Conservation (phyloP, 2,113 vertebrate species). For the Fregetta grallaria region DNA sequence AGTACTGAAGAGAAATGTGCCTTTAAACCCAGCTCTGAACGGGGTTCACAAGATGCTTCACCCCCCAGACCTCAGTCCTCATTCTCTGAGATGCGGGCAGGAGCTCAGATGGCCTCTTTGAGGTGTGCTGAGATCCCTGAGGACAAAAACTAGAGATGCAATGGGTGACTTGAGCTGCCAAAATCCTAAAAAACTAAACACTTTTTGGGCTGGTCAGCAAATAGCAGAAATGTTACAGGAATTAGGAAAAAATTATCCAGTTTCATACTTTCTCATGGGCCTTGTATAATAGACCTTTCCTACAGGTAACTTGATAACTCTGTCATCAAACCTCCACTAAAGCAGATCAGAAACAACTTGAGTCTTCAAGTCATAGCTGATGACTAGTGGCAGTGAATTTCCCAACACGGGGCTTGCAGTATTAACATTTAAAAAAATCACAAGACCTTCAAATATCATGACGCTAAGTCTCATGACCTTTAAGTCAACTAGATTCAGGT, state of each 20-base stretch:
- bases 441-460: conserved; percentile 11
- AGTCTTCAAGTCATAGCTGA: not conserved
- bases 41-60: not conserved
- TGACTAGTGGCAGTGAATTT: not conserved
- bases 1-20: not conserved
- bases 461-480: conserved; percentile 25
- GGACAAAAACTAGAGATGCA: not conserved
- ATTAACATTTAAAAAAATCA: conserved; percentile 45
- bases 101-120: not conserved
- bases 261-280: not conserved
- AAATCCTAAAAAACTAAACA: not conserved
- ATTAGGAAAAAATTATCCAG: not conserved
- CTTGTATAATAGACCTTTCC: not conserved
- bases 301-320: not conserved
- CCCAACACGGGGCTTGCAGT: not conserved
- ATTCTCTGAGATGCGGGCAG: accelerated
- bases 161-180: not conserved
- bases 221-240: not conserved
- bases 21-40: not conserved
- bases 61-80: not conserved
- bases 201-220: not conserved
- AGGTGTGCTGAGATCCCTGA: not conserved
- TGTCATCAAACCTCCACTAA: not conserved
- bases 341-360: not conserved
- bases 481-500: conserved; percentile 47